Base-by-base conservation (phyloP, 2,797 vertebrate genomes). In the Furcifer pardalis region DNA sequence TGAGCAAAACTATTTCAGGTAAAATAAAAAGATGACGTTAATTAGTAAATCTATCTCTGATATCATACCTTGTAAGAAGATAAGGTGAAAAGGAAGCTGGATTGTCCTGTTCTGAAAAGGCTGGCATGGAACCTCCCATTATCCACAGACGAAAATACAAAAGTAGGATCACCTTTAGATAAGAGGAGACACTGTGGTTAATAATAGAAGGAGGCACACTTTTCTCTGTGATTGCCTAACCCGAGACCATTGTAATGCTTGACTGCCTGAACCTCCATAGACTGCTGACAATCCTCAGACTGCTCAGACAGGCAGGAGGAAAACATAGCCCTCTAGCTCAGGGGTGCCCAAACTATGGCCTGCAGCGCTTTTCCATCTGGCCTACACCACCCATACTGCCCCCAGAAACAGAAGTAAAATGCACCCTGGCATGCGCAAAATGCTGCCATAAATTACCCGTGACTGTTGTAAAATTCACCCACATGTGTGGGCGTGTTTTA, bases 21-120 rank as follows among this genome's bases (percentile, higher is more conserved):
- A 21, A 42, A 60, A 62, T 13, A 37, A 25, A 71, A 84, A 2
- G 5, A 37, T 3, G 83, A 82, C 62, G 42, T 15, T 65, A 49
- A 0, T 0, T 25, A 46, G 59, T 83, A 83, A 9, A 2, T 37
- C 5, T 73, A 80, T 77, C n/a, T 42, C 83, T 65, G 52, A 44
- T 69, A 89, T 80, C 87, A 65, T 92, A 98, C 98, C 98, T 99
- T 2, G 98, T 99, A 79, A 99, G 96, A 46, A 98, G 89, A 90
- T 97, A 95, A 0, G 98, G 97, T 0, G 97, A 99, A 95, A 99
- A 99, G 6, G 98, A 99, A 81, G 98, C 97, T 12, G 98, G 98
- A 91, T 99, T 99, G 95, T 99, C 98, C 93, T 99, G 98, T 90
- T 99, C 98, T 0, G 98, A 98, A 92, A 99, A 99, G 82, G 98